Conservation (phyloP, 2,113 vertebrate species). For the Lepus europaeus region DNA sequence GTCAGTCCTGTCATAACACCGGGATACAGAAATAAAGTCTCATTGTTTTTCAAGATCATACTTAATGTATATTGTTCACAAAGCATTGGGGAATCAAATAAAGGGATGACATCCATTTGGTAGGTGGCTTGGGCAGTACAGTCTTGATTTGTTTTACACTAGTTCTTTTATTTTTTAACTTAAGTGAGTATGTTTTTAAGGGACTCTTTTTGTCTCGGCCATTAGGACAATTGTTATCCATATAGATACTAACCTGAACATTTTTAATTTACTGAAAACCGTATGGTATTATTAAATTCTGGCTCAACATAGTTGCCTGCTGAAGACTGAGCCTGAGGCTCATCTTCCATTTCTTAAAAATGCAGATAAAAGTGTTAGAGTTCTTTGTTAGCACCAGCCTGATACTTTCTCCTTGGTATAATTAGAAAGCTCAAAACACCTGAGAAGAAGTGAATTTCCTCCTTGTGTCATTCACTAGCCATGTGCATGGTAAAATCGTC, state of each 20-base stretch:
- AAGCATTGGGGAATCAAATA: background rate
- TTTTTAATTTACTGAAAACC: conserved; percentile 62
- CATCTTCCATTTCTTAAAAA: conserved; percentile 68
- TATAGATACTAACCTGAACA: conserved; percentile 39
- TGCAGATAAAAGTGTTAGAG: conserved; percentile 67
- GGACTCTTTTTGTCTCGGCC: conserved; percentile 8
- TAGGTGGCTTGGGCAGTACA: background rate
- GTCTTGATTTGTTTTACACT: conserved; percentile 40
- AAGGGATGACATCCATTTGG: background rate
- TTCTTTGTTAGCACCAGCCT: conserved; percentile 69
- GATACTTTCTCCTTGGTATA: conserved; percentile 69
- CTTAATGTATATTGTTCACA: background rate
- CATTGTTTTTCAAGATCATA: conserved; percentile 36
- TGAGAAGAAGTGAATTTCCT: conserved; percentile 53
- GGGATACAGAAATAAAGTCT: background rate
- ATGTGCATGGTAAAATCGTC: conserved; percentile 36
- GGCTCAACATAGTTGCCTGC: conserved; percentile 14
- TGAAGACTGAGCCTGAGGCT: conserved; percentile 61
- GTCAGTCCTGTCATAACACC: background rate
- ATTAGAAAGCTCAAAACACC: conserved; percentile 68
- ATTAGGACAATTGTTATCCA: conserved; percentile 1
- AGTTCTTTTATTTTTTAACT: conserved; percentile 38
- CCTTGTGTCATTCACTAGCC: background rate
- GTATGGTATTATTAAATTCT: conserved; percentile 64
- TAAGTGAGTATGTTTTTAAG: conserved; percentile 54